phyloP scores from a whole-genome alignment of 2,888 invertebrate species.

The Syrphus vitripennis region DNA sequence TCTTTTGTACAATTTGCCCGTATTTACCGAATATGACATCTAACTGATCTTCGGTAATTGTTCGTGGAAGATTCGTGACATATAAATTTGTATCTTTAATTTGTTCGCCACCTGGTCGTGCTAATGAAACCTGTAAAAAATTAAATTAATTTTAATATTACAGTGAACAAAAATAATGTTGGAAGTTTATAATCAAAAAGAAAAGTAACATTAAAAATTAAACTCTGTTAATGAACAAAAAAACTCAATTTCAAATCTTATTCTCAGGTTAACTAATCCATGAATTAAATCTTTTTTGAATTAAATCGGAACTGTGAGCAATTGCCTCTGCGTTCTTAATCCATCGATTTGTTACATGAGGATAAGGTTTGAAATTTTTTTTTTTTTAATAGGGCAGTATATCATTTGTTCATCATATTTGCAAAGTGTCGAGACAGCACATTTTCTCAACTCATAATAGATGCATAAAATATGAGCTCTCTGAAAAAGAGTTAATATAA shows the following conservation, averaged over 20 bases:
- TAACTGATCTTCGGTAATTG: constrained; percentile 91
- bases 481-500: constrained; percentile 21
- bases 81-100: constrained; percentile 97
- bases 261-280: too few species aligned
- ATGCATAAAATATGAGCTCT: constrained; percentile 22
- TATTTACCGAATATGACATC: constrained; percentile 93
- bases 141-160: neutral
- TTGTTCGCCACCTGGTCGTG: constrained; percentile 94
- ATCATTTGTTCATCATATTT: constrained; percentile 20
- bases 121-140: constrained; percentile 88
- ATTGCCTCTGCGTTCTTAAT: too few species aligned
- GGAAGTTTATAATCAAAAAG: neutral
- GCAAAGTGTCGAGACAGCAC: constrained; percentile 23
- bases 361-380: too few species aligned
- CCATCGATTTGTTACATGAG: too few species aligned
- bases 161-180: neutral
- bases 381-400: too few species aligned
- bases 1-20: constrained; percentile 95
- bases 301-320: too few species aligned
- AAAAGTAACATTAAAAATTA: neutral
- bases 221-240: too few species aligned
- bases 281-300: too few species aligned
- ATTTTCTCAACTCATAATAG: constrained; percentile 7
- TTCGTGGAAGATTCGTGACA: constrained; percentile 94
- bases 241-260: too few species aligned